Evolutionary conservation across 2,888 invertebrate genomes (phyloP).

Genomic region (Athalia cordata): DNA sequence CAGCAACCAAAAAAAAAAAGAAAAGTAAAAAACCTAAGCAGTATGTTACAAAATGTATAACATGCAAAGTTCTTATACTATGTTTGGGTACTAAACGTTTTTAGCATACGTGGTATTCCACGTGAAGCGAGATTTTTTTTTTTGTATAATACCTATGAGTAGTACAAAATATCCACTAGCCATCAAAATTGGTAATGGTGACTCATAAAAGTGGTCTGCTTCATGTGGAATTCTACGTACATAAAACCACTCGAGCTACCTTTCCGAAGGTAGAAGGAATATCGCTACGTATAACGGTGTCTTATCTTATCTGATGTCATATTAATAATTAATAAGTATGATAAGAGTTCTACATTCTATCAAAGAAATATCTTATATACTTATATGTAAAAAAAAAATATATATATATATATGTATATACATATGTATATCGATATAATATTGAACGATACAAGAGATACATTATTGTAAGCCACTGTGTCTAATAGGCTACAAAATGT

Average conservation of each 20-base stretch:
- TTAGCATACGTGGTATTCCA: constrained; percentile 10
- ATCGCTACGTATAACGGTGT: constrained; percentile 70
- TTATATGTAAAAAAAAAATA: constrained; percentile 46
- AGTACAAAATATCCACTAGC: background rate
- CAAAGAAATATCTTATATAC: constrained; percentile 61
- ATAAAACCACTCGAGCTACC: constrained; percentile 19
- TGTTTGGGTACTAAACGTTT: constrained; percentile 18
- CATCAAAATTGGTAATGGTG: background rate
- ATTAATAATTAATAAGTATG: constrained; percentile 56
- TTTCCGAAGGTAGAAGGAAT: constrained; percentile 54
- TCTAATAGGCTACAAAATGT: background rate
- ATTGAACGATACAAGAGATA: constrained; percentile 27
- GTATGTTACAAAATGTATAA: constrained; percentile 14
- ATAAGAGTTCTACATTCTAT: constrained; percentile 54
- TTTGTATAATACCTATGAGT: too few species aligned
- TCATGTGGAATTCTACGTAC: background rate
- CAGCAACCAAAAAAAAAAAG: background rate
- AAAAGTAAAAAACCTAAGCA: background rate
- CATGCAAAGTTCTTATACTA: constrained; percentile 24
- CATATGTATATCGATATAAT: constrained; percentile 38
- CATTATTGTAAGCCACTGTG: constrained; percentile 10
- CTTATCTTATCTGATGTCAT: constrained; percentile 66
- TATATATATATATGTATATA: constrained; percentile 46
- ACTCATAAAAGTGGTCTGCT: background rate
- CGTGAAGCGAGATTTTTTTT: too few species aligned